These are phyloP conservation scores for Parasteatoda lunata DNA, from an alignment of 2,888 invertebrate species.

Conservation along the genomic window DNA sequence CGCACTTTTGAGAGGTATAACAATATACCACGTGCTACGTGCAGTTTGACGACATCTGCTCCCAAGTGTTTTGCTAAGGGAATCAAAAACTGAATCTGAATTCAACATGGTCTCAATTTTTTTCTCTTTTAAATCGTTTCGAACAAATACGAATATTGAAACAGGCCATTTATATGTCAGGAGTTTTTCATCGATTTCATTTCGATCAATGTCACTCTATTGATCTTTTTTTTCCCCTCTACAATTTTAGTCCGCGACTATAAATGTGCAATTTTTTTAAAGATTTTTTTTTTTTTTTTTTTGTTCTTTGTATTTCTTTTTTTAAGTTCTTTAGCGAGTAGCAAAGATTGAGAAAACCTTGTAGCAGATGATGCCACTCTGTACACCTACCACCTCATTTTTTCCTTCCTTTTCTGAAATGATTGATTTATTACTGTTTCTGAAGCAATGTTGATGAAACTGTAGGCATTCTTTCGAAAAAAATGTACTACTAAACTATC, in stretches of 20 bases:
- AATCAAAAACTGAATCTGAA: constrained; percentile 51
- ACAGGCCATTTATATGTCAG: constrained; percentile 65
- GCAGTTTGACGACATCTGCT: constrained; percentile 42
- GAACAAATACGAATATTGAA: constrained; percentile 62
- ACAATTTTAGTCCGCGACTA: constrained; percentile 46
- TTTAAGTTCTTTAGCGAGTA: constrained; percentile 36
- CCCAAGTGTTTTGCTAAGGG: constrained; percentile 47
- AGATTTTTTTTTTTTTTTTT: constrained; percentile 1
- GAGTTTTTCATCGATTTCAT: constrained; percentile 62
- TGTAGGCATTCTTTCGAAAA: constrained; percentile 7
- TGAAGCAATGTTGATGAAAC: constrained; percentile 37
- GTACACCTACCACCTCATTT: neutral
- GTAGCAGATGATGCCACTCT: constrained; percentile 19
- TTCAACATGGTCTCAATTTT: constrained; percentile 50
- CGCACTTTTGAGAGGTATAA: neutral
- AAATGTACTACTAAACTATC: neutral
- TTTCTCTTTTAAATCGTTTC: constrained; percentile 40
- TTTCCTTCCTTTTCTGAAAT: constrained; percentile 13
- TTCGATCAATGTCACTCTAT: constrained; percentile 64
- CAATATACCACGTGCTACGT: constrained; percentile 7
- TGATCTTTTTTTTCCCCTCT: constrained; percentile 49
- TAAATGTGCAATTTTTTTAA: constrained; percentile 42
- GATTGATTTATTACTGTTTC: constrained; percentile 48
- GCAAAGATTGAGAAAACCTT: constrained; percentile 39
- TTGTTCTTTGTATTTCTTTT: constrained; percentile 12